Percentiles rank a stretch among this genome's conserved stretches.
Conservation (phyloP, 2,113 vertebrate species). For the Perognathus longimembris region DNA sequence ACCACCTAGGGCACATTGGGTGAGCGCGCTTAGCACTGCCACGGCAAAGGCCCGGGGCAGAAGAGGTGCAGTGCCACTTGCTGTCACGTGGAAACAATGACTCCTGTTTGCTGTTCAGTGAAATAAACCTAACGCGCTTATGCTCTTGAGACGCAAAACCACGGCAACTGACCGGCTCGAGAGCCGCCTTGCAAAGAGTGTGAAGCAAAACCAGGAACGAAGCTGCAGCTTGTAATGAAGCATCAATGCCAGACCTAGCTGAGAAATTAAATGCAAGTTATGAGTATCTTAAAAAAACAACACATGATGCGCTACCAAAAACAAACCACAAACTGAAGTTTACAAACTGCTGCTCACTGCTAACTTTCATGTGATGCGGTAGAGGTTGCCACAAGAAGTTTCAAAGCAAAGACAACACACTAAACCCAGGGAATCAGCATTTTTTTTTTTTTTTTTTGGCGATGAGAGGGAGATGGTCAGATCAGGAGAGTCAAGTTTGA, state of each 20-base stretch:
- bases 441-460: too few relatives aligned
- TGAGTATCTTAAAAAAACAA: constrained; percentile 58
- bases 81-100: background rate
- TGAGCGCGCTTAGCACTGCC: constrained; percentile 50
- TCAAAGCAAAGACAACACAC: constrained; percentile 44
- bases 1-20: constrained; percentile 26
- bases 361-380: constrained; percentile 47
- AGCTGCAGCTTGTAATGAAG: constrained; percentile 68
- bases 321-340: constrained; percentile 24
- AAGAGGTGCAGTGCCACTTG: background rate
- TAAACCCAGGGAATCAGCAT: constrained; percentile 51
- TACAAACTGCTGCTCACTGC: constrained; percentile 66
- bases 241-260: constrained; percentile 68
- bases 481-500: constrained; percentile 73
- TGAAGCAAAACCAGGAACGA: constrained; percentile 72
- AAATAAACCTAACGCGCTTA: constrained; percentile 47
- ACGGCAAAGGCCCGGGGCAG: constrained; percentile 67
- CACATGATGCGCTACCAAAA: constrained; percentile 64
- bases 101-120: constrained; percentile 72
- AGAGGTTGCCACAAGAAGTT: background rate
- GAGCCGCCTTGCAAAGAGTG: constrained; percentile 71
- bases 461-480: constrained; percentile 68
- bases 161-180: constrained; percentile 67
- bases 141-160: constrained; percentile 78
- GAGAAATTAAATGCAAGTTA: constrained; percentile 77